Evolutionary conservation across 2,888 invertebrate genomes (phyloP).

Genomic region (Ophioninae sp.): DNA sequence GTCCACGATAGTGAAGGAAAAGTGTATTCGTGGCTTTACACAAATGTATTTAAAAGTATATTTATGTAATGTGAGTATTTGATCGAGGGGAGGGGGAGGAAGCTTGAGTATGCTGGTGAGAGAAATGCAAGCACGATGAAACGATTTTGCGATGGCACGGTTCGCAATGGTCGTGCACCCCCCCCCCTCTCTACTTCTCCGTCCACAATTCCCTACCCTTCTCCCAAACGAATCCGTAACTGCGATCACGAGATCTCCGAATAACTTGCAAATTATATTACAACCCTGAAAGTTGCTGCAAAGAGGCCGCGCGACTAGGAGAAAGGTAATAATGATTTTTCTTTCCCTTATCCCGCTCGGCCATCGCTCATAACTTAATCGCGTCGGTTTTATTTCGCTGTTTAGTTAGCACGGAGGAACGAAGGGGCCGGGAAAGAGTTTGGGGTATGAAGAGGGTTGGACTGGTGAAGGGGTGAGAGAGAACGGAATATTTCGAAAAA

Average conservation of each 20-base stretch:
- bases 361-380: constrained; percentile 64
- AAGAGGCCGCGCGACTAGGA: constrained; percentile 5
- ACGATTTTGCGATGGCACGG: constrained; percentile 40
- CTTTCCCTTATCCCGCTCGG: constrained; percentile 59
- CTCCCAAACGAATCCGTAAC: constrained; percentile 57
- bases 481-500: constrained; percentile 5
- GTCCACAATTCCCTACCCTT: too few species aligned
- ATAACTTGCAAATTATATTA: constrained; percentile 68
- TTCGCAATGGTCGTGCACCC: constrained; percentile 58
- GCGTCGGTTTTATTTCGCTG: constrained; percentile 48
- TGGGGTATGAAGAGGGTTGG: too few species aligned
- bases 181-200: too few species aligned
- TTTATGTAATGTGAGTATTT: constrained; percentile 22
- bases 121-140: constrained; percentile 43
- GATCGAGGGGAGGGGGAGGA: too few species aligned
- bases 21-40: constrained; percentile 2
- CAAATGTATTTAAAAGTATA: constrained; percentile 23
- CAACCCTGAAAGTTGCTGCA: constrained; percentile 66
- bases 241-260: constrained; percentile 66
- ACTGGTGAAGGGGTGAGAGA: background rate
- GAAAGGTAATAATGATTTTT: constrained; percentile 48
- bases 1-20: constrained; percentile 43
- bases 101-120: background rate
- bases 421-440: constrained; percentile 4
- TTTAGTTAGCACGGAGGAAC: constrained; percentile 5